A percentile compares a stretch with the other conserved stretches of the same genome.
Conservation (phyloP, 2,113 vertebrate species). For the Hypanus sabinus region DNA sequence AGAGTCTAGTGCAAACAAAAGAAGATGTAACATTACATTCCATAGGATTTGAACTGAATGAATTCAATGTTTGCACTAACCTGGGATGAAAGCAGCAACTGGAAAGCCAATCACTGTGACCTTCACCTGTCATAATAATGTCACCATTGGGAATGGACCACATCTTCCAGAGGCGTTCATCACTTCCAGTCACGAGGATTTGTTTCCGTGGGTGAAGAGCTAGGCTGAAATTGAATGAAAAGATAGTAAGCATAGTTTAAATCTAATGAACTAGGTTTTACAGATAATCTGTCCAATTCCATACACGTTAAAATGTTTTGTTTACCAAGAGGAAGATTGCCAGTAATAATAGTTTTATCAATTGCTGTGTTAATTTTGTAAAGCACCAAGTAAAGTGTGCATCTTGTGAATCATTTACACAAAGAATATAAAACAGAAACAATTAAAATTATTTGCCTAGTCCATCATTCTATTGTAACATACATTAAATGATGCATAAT, state of each 20-base stretch:
- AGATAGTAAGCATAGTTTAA: not conserved
- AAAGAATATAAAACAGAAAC: not conserved
- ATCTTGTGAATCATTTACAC: not conserved
- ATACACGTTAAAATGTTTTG: not conserved
- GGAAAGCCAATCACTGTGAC: constrained; percentile 69
- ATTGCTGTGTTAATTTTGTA: not conserved
- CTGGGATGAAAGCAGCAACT: constrained; percentile 67
- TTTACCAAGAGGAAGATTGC: too few relatives aligned
- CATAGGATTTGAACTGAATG: constrained; percentile 34
- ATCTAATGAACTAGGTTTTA: not conserved
- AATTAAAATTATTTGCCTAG: not conserved
- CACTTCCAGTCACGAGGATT: constrained; percentile 54
- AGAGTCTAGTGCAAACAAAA: constrained; percentile 39
- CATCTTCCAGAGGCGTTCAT: constrained; percentile 65
- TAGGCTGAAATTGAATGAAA: constrained; percentile 46
- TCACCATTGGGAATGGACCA: constrained; percentile 58
- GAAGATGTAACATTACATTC: not conserved
- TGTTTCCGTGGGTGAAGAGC: constrained; percentile 54
- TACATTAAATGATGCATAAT: not conserved
- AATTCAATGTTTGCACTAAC: constrained; percentile 49
- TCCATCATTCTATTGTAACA: not conserved
- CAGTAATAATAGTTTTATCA: too few relatives aligned
- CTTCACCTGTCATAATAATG: constrained; percentile 58
- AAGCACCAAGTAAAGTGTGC: not conserved
- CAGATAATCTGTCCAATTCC: not conserved